Conservation (phyloP, 2,888 invertebrate species). For the Idaea biselata region DNA sequence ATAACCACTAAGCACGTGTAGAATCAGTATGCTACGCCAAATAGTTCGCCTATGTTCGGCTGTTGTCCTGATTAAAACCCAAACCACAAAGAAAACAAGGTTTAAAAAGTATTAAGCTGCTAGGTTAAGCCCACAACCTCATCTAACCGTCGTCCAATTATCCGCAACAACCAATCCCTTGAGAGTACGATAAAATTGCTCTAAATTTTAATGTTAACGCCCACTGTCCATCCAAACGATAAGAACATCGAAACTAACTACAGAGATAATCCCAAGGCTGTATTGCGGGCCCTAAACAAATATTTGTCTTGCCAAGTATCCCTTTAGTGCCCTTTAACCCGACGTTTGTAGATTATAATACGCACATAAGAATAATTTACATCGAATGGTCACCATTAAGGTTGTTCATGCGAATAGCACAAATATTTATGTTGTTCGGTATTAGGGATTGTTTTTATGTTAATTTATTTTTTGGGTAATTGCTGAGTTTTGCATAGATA, state of each 20-base stretch:
- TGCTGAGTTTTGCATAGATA: background rate
- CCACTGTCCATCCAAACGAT: slow-evolving; percentile 20
- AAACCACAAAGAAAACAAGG: background rate
- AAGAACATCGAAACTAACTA: slow-evolving; percentile 31
- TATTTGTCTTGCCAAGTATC: slow-evolving; percentile 41
- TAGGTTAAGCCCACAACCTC: background rate
- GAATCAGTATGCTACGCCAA: no score
- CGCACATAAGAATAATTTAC: slow-evolving; percentile 30
- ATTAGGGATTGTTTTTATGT: slow-evolving; percentile 3
- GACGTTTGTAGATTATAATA: slow-evolving; percentile 31
- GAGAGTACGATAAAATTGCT: slow-evolving; percentile 10
- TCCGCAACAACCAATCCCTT: background rate
- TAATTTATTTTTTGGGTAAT: slow-evolving; percentile 10
- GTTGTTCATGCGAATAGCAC: slow-evolving; percentile 1
- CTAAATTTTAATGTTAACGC: slow-evolving; percentile 21
- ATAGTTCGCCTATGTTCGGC: no score
- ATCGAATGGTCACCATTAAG: slow-evolving; percentile 22
- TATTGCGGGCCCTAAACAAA: slow-evolving; percentile 34
- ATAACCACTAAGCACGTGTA: no score
- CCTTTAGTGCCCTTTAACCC: slow-evolving; percentile 33
- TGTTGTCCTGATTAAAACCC: no score
- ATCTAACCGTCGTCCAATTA: background rate
- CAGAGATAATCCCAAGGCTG: slow-evolving; percentile 37
- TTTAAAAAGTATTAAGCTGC: background rate
- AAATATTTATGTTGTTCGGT: background rate